Percentiles rank a stretch among this genome's conserved stretches.
Evolutionary conservation across 1,140 invertebrate species (phyloP).

Genomic region (Leucophenga varia): DNA sequence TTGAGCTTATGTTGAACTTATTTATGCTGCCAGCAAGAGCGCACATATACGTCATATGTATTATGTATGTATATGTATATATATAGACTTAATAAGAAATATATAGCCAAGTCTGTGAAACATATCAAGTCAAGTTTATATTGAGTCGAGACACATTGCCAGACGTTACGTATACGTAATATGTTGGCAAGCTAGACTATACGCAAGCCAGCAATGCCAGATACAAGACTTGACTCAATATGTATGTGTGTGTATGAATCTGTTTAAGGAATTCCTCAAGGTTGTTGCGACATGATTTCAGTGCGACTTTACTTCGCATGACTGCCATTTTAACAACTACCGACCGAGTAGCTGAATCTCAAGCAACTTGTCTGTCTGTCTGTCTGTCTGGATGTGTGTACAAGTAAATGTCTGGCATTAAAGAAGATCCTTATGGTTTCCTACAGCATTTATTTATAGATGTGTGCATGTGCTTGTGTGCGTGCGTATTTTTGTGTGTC

Average conservation of each 20-base stretch:
- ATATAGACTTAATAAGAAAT: too few relatives aligned
- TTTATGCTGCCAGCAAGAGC: background rate
- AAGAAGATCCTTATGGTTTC: too few relatives aligned
- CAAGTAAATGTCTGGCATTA: too few relatives aligned
- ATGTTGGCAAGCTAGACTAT: too few relatives aligned
- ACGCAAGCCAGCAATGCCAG: too few relatives aligned
- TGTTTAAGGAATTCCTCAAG: constrained; percentile 39
- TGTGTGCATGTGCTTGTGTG: constrained; percentile 10
- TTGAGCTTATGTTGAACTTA: too few relatives aligned
- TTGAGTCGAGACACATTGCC: constrained; percentile 48
- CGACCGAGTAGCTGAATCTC: too few relatives aligned
- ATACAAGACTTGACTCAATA: background rate
- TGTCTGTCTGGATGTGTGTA: too few relatives aligned
- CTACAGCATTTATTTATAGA: background rate
- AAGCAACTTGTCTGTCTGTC: too few relatives aligned
- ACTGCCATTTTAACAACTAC: constrained; percentile 24
- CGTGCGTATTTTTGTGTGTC: constrained; percentile 16
- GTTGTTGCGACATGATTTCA: constrained; percentile 43
- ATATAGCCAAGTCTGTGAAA: too few relatives aligned
- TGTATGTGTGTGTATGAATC: constrained; percentile 19
- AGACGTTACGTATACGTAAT: constrained; percentile 34
- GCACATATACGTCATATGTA: too few relatives aligned
- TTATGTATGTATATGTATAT: too few relatives aligned
- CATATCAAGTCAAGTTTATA: constrained; percentile 32
- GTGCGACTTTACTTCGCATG: constrained; percentile 42